These are phyloP conservation scores for Orius insidiosus DNA, from an alignment of 1,140 invertebrate species.

Conservation along the genomic window DNA sequence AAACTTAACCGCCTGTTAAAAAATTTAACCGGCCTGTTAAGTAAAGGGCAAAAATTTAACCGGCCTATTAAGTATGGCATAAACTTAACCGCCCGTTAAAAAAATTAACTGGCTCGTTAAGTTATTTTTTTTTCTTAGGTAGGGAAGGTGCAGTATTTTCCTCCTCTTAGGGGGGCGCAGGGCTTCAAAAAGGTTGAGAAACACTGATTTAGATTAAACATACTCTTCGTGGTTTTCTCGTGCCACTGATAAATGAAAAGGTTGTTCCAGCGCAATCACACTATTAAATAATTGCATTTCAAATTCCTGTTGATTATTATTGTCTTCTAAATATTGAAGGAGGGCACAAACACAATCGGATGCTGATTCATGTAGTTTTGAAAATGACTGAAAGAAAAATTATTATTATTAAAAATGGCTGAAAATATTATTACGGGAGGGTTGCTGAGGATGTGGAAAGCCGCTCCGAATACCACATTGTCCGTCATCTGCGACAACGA, in stretches of 20 bases:
- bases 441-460: conserved; percentile 37
- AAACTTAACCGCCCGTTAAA: too few species aligned
- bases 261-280: conserved; percentile 60
- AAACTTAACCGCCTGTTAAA: too few species aligned
- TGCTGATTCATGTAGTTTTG: conserved; percentile 67
- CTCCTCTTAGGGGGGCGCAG: too few species aligned
- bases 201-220: background rate
- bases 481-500: conserved; percentile 42
- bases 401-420: background rate
- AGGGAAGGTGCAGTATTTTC: too few species aligned
- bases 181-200: too few species aligned
- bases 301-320: conserved; percentile 42
- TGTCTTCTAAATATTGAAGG: conserved; percentile 58
- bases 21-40: too few species aligned
- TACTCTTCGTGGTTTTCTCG: conserved; percentile 68
- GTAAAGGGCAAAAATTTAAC: too few species aligned
- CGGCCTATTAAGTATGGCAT: too few species aligned
- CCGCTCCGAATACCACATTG: conserved; percentile 46
- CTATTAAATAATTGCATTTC: conserved; percentile 65
- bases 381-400: background rate
- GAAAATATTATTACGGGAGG: conserved; percentile 3
- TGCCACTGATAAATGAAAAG: conserved; percentile 81
- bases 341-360: conserved; percentile 81
- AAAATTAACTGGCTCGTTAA: too few species aligned
- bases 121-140: too few species aligned